Evolutionary conservation across 23 tunicate genomes (phyloP), one percentile per base, ranked within the genome.

Genomic region (Corella eumyota): DNA sequence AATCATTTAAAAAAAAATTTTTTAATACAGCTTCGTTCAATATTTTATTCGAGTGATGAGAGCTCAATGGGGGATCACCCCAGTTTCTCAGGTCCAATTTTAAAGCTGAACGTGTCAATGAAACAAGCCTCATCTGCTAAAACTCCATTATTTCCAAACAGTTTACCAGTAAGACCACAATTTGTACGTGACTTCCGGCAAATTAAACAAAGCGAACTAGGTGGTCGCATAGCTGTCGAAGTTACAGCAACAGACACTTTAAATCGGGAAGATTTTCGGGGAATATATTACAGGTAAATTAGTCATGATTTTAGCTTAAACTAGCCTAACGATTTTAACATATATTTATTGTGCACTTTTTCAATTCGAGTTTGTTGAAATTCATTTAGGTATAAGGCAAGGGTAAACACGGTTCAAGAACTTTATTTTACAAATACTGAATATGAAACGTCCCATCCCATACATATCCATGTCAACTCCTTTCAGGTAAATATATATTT

Each of bases 191-290:
- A 80, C 55, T 35, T 80, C 9, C 66, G 79, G 6, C 15, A 64
- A 21, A 67, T 65, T 6, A 30, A 27, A 3, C 63, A 75, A 37
- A 58, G 50, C 11, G 69, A 70, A 49, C 63, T 73, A 3, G 51
- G 38, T 15, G 80, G 79, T 6, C 56, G 62, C 6, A 72, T 63
- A 45, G 75, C 56, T 29, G 68, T 80, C 4, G 90, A 80, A 56
- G 69, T 80, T 26, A 65, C 78, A 25, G 80, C 90, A 7, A 58
- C 71, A 1, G 67, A 62, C 27, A 60, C 78, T 25, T 25, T 80
- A 15, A 66, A 66, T 32, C 25, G 90, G 15, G 79, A 80, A 34
- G 79, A 73, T 45, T 73, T 49, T 25, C 2, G 37, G 4, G 48
- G 46, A 11, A 55, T 6, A 9, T 34, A 56, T 26, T 30, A 29